phyloP scores from a whole-genome alignment of 1,140 invertebrate genomes.

The Zaprionus capensis region DNA sequence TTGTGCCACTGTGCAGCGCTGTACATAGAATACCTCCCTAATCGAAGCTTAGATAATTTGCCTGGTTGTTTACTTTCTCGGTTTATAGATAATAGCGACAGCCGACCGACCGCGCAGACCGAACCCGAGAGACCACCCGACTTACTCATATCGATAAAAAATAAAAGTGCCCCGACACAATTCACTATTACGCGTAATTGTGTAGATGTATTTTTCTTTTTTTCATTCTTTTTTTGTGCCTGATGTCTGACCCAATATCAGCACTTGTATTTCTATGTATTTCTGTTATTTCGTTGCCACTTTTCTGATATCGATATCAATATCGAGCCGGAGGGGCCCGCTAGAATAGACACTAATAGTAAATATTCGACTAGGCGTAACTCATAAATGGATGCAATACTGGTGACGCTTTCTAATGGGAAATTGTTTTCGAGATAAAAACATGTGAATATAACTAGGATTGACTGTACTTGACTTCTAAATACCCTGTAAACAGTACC shows the following conservation, averaged over 20 bases:
- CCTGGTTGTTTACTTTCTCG: slow-evolving; percentile 74
- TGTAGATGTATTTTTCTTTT: slow-evolving; percentile 14
- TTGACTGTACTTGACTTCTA: background rate
- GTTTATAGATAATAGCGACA: slow-evolving; percentile 70
- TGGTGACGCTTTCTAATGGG: slow-evolving; percentile 1
- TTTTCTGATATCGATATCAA: slow-evolving; percentile 40
- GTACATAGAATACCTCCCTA: slow-evolving; percentile 52
- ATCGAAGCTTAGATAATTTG: slow-evolving; percentile 79
- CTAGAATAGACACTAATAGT: slow-evolving; percentile 10
- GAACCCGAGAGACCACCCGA: slow-evolving; percentile 29
- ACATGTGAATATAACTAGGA: background rate
- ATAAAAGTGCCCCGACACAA: slow-evolving; percentile 32
- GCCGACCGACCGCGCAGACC: slow-evolving; percentile 42
- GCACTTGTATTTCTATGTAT: slow-evolving; percentile 29
- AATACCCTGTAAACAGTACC: background rate
- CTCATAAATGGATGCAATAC: background rate
- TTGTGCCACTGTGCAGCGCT: slow-evolving; percentile 47
- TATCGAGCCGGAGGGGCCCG: background rate
- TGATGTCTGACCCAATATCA: slow-evolving; percentile 32
- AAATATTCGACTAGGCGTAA: background rate
- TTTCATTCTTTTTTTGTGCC: background rate
- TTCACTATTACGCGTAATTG: slow-evolving; percentile 37
- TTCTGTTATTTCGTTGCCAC: slow-evolving; percentile 22
- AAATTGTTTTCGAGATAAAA: slow-evolving; percentile 9
- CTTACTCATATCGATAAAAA: slow-evolving; percentile 61